Evolutionary conservation across 2,888 invertebrate genomes (phyloP).

Genomic region (Micropterix aruncella): DNA sequence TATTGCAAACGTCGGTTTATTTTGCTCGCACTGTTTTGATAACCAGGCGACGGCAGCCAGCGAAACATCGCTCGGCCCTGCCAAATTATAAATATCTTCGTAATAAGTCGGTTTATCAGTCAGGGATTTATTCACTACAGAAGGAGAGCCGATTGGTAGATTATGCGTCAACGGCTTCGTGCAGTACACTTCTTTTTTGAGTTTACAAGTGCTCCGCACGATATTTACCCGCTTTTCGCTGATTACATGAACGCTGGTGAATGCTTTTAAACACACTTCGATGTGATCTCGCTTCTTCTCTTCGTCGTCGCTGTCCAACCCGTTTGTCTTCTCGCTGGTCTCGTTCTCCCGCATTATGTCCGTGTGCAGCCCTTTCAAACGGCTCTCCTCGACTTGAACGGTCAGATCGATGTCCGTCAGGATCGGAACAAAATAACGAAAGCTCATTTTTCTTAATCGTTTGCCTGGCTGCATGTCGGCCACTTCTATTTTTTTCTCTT

Average conservation of each 20-base stretch:
- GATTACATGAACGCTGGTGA: conserved; percentile 37
- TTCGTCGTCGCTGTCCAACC: neutral
- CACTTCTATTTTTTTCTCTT: conserved; percentile 21
- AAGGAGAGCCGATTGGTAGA: neutral
- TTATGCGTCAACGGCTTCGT: conserved; percentile 7
- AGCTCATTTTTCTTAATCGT: conserved; percentile 29
- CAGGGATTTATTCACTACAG: neutral
- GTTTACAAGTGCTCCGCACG: conserved; percentile 8
- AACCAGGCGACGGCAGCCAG: conserved; percentile 10
- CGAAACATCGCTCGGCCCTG: conserved; percentile 9
- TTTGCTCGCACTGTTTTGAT: conserved; percentile 17
- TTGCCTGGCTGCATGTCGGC: conserved; percentile 13
- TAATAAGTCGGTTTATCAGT: neutral
- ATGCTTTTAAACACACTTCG: conserved; percentile 39
- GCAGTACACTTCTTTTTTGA: conserved; percentile 8
- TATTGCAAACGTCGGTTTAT: conserved; percentile 14
- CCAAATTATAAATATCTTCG: neutral
- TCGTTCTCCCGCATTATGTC: conserved; percentile 1
- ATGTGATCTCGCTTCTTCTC: conserved; percentile 15
- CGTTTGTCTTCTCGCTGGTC: conserved; percentile 1
- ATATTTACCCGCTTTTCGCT: conserved; percentile 32
- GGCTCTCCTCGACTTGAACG: conserved; percentile 7
- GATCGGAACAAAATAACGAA: conserved; percentile 33
- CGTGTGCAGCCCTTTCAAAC: neutral
- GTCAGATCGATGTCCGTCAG: conserved; percentile 16